Percentiles rank a stretch among this genome's conserved stretches.
Evolutionary conservation across 2,797 vertebrate species (phyloP).

Genomic region (Arremon brunneinucha): DNA sequence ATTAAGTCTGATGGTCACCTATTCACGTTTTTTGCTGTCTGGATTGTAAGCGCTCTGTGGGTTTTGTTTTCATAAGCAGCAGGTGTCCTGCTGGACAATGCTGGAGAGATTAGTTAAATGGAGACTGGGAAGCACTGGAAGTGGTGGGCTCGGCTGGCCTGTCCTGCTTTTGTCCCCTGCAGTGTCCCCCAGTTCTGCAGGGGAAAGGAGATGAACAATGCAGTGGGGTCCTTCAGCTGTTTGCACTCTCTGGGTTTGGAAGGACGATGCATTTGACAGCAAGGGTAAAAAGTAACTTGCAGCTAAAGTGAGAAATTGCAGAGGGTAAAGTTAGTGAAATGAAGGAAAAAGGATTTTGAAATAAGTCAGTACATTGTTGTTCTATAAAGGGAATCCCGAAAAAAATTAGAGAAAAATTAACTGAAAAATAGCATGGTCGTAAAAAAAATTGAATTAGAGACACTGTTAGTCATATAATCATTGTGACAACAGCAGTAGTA

Average conservation of each 20-base stretch:
- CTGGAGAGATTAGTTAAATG: not conserved
- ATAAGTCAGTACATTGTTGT: not conserved
- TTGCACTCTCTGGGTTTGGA: fast-evolving
- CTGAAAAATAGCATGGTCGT: not conserved
- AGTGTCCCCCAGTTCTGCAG: not conserved
- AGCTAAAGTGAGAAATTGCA: not conserved
- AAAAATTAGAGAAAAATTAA: not conserved
- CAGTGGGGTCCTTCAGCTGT: fast-evolving
- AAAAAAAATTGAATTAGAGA: not conserved
- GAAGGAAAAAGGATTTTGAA: not conserved
- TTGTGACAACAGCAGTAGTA: not conserved
- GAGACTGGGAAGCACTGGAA: not conserved
- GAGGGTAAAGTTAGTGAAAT: not conserved
- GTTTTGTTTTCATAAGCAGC: slow-evolving; percentile 22
- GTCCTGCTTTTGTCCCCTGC: not conserved
- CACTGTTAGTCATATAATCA: not conserved
- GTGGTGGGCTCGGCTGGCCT: fast-evolving
- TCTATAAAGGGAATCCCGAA: not conserved
- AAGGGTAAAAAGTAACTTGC: not conserved
- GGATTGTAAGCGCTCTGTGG: not conserved
- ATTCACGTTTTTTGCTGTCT: not conserved
- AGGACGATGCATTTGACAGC: fast-evolving
- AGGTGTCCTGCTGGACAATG: not conserved
- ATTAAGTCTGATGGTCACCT: not conserved
- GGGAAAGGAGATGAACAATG: not conserved